Evolutionary conservation across 2,797 vertebrate species (phyloP).

Genomic region (Tokudaia tokunoshimensis): DNA sequence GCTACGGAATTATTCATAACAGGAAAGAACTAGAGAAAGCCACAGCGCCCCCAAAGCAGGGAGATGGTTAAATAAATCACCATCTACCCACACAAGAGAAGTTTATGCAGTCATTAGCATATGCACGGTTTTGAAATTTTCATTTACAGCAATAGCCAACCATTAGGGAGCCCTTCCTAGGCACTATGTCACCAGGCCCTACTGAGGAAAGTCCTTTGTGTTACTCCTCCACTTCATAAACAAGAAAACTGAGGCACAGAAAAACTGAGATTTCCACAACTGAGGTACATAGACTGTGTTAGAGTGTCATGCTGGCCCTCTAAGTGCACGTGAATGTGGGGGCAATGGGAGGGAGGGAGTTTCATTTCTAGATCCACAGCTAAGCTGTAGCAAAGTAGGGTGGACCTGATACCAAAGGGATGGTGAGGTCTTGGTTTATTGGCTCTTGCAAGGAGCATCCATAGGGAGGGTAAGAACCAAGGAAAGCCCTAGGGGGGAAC

Average conservation of each 20-base stretch:
- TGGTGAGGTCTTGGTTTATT: neutral
- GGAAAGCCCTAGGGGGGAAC: neutral
- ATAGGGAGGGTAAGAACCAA: neutral
- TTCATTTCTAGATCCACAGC: neutral
- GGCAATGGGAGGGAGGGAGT: too few species aligned
- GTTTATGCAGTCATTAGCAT: neutral
- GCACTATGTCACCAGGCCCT: neutral
- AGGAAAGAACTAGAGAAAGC: conserved; percentile 21
- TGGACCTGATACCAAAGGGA: neutral
- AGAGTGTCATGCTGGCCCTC: fast-evolving
- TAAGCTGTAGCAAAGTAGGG: neutral
- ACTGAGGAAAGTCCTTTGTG: neutral
- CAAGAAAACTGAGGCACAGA: conserved; percentile 37
- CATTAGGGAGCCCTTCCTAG: neutral
- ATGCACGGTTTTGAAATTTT: neutral
- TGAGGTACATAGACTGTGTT: neutral
- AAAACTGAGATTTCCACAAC: neutral
- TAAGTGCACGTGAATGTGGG: neutral
- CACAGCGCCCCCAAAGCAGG: neutral
- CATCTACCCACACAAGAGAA: neutral
- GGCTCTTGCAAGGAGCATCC: neutral
- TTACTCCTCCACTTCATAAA: neutral
- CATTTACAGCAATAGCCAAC: neutral
- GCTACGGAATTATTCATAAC: conserved; percentile 65
- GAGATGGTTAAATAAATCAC: neutral